Evolutionary conservation across 2,113 vertebrate species (phyloP).

Genomic region (Colossoma macropomum): DNA sequence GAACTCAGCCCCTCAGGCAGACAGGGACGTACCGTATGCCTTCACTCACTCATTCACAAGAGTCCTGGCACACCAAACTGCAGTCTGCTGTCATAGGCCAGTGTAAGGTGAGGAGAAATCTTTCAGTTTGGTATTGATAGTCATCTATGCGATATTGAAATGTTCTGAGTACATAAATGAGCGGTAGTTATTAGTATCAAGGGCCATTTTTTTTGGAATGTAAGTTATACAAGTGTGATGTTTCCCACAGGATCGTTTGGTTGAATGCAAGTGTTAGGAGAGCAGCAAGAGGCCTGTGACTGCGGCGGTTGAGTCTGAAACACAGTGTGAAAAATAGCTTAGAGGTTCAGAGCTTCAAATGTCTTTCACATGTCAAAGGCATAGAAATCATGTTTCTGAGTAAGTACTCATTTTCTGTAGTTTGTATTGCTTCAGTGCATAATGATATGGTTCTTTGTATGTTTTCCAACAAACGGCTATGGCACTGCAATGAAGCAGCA

Average conservation of each 20-base stretch:
- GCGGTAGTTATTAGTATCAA: not conserved
- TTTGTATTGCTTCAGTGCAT: not conserved
- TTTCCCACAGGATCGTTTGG: conserved; percentile 13
- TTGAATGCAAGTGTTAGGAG: not conserved
- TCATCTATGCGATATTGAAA: not conserved
- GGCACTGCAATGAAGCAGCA: not conserved
- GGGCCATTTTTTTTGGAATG: not conserved
- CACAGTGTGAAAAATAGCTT: not conserved
- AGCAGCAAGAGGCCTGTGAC: not conserved
- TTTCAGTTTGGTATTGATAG: not conserved
- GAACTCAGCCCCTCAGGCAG: conserved; percentile 65
- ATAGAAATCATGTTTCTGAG: conserved; percentile 53
- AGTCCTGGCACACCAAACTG: conserved; percentile 1
- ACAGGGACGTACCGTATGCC: conserved; percentile 37
- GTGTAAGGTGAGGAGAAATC: conserved; percentile 7
- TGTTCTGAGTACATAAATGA: not conserved
- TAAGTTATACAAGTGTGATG: not conserved
- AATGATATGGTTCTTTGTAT: not conserved
- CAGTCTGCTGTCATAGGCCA: not conserved
- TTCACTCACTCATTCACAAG: conserved; percentile 14
- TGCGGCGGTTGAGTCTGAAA: not conserved
- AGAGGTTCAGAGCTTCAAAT: conserved; percentile 31
- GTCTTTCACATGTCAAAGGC: conserved; percentile 29
- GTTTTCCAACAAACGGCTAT: not conserved
- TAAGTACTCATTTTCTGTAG: conserved; percentile 27